Evolutionary conservation across 2,113 vertebrate species (phyloP), one percentile per base, ranked within the genome.

Genomic region (Albula glossodonta): DNA sequence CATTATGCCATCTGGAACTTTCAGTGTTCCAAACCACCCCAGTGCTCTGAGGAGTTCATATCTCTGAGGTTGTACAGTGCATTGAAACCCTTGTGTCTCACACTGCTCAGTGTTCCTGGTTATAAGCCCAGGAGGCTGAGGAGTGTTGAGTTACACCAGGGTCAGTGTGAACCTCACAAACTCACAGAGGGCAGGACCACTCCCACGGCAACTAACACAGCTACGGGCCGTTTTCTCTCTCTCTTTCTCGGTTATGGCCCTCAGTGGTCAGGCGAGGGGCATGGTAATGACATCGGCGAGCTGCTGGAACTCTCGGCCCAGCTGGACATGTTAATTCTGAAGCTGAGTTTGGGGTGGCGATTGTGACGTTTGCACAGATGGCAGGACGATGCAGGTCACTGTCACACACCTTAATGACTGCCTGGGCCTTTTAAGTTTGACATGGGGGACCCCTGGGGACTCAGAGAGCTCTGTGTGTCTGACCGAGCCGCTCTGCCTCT

Each of bases 241-340:
- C 57, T 85, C 41, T 77, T 19, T 77, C 25, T 85, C 96, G 95
- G 96, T 96, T 97, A 97, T 97, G 96, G 97, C 60, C 22, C 3
- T 5, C 19, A 19, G 17, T 8, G 95, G 93, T 92, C 94, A 94
- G 91, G 91, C 93, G 89, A 91, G 91, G 31, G 31, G 96, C 94
- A 96, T 95, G 2, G 22, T 95, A 96, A 97, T 96, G 96, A 96
- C 97, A 97, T 97, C 96, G 97, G 96, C 95, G 94, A 97, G 96
- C 97, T 95, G 95, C 96, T 90, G 93, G 97, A 97, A 97, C 96
- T 96, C 96, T 98, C 95, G 93, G 93, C 96, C 97, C 97, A 98
- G 96, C 97, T 98, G 97, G 97, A 98, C 97, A 96, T 92, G 96
- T 97, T 98, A 98, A 98, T 97, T 97, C 96, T 98, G 97, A 97